phyloP scores from a whole-genome alignment of 2,797 vertebrate genomes.

The Acanthurus lineatus region DNA sequence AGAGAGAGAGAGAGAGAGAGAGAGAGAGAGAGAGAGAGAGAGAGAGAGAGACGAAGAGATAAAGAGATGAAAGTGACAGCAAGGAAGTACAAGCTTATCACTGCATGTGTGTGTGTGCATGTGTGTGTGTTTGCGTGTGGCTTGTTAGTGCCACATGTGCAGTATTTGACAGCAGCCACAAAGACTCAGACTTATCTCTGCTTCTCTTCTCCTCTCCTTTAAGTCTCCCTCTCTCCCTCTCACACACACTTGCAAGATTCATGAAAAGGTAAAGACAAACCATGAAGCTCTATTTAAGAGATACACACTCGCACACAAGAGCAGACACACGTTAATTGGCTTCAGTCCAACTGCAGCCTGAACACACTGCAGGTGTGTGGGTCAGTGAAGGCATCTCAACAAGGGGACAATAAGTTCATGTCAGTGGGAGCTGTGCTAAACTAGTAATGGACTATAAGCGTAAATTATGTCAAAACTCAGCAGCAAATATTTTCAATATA shows the following conservation, averaged over 20 bases:
- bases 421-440: background rate
- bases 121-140: constrained; percentile 19
- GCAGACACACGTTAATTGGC: constrained; percentile 37
- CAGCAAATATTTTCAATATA: background rate
- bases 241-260: background rate
- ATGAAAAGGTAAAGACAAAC: constrained; percentile 32
- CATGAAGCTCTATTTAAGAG: constrained; percentile 38
- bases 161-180: constrained; percentile 22
- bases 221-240: background rate
- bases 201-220: background rate
- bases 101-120: constrained; percentile 32
- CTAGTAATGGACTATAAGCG: background rate
- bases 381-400: constrained; percentile 5
- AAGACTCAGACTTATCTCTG: constrained; percentile 22
- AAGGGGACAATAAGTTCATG: constrained; percentile 24
- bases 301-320: constrained; percentile 35
- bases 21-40: constrained; percentile 10
- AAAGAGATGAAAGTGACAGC: constrained; percentile 14
- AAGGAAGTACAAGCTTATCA: constrained; percentile 15
- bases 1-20: constrained; percentile 24
- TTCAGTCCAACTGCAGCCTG: constrained; percentile 22
- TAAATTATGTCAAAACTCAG: background rate
- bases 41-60: background rate
- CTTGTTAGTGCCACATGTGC: constrained; percentile 35
- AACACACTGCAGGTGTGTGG: constrained; percentile 14